Evolutionary conservation across 2,888 invertebrate species (phyloP).

Genomic region (Drosophila antonietae): DNA sequence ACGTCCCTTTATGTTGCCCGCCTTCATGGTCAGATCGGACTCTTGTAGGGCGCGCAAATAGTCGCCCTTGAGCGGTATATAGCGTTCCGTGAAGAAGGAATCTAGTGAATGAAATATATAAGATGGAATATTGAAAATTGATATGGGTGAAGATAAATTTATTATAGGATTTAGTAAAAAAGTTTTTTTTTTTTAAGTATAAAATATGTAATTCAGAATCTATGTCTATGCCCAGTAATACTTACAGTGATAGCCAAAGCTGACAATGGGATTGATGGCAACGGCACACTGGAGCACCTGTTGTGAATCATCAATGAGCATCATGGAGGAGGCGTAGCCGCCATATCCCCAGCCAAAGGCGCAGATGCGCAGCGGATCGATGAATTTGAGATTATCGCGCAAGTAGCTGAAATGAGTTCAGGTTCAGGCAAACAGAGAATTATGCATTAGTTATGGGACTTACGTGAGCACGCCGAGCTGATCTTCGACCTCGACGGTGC

Average conservation of each 20-base stretch:
- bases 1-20: constrained; percentile 90
- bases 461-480: constrained; percentile 89
- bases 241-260: constrained; percentile 92
- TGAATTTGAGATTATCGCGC: constrained; percentile 91
- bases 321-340: constrained; percentile 92
- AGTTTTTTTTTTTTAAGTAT: too few species aligned
- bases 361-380: constrained; percentile 92
- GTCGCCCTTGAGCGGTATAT: constrained; percentile 91
- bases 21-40: constrained; percentile 91
- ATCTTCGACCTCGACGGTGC: constrained; percentile 91
- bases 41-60: constrained; percentile 90
- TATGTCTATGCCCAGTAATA: not conserved
- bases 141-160: too few species aligned
- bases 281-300: constrained; percentile 93
- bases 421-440: not conserved
- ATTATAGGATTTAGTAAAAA: too few species aligned
- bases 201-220: too few species aligned
- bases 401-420: constrained; percentile 86
- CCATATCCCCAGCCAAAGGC: constrained; percentile 95
- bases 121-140: too few species aligned
- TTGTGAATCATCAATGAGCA: constrained; percentile 90
- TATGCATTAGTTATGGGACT: constrained; percentile 42
- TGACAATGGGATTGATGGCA: constrained; percentile 94
- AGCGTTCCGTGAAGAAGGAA: constrained; percentile 95
- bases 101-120: constrained; percentile 85